Evolutionary conservation across 2,888 invertebrate genomes (phyloP), one percentile per base, ranked within the genome.

Genomic region (Arrhopalites spinosus): DNA sequence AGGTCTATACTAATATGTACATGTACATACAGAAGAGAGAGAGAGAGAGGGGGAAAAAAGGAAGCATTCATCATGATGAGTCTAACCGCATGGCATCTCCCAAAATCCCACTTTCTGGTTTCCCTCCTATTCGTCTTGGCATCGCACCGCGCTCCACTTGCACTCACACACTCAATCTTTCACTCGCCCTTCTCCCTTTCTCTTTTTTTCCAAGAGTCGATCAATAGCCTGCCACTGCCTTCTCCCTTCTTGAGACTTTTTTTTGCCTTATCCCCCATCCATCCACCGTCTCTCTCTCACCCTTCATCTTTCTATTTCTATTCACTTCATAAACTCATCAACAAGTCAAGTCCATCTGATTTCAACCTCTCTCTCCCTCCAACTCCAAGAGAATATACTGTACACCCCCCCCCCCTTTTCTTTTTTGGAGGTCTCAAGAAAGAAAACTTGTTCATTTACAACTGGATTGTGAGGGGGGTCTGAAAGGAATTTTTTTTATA

Each of bases 21-120:
- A 13, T 17, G 53, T 53, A 20, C 7, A 20, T 5, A 53, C 7
- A 25, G 63, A 61, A 69, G 77, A 73, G 74, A 66, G 68, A 61
- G 77, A 74, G 74, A 61, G 45, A 69, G 69, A 47, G 68, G 53
- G 66, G 64, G 74, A 76, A 71, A 73, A 36, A 36, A 11, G 70
- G 63, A 77, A 73, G 71, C 73, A 69, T 77, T 45, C 45, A 68
- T 47, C 68, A 43, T 47, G 20, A 27, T 47, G 66, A 68, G 68
- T 43, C 68, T 43, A 68, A 47, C 59, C 59, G 25, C 59, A 59
- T 59, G 59, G 11, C 53, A 56, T 56, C 17, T 8, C 1, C 20
- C n/a, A 45, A 13, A 2, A 1, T 56, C 53, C 53, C 20, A 56
- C 1, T 56, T 2, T 1, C 53, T 56, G 2, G 45, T 45, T n/a